Conservation (phyloP, 2,888 invertebrate genomes). For the Galeopsomyia nigrocyanea region DNA sequence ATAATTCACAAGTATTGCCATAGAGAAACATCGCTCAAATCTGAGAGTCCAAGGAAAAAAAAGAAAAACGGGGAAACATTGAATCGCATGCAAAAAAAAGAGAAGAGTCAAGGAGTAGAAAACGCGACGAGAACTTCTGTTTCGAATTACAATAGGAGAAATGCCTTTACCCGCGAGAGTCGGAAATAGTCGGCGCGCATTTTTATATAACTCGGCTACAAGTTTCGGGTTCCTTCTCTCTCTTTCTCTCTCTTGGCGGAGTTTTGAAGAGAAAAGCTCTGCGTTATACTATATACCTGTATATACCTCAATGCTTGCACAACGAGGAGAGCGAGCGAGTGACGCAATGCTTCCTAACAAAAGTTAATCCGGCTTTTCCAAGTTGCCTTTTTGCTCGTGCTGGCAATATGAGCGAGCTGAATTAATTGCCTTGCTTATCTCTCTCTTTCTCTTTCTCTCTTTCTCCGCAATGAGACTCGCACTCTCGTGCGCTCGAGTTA, state of each 20-base stretch:
- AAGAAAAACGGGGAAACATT: not conserved
- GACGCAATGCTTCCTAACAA: conserved; percentile 29
- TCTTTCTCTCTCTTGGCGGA: not conserved
- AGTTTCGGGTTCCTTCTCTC: conserved; percentile 11
- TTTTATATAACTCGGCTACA: conserved; percentile 33
- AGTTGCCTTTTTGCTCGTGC: conserved; percentile 19
- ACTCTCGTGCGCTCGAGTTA: conserved; percentile 8
- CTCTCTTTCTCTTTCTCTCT: not conserved
- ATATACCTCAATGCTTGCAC: too few species aligned
- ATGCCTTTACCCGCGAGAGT: not conserved
- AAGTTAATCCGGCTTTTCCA: conserved; percentile 41
- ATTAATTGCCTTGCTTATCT: conserved; percentile 41
- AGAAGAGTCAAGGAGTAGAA: not conserved
- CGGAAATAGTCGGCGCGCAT: conserved; percentile 16
- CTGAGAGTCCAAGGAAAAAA: not conserved
- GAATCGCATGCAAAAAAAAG: not conserved
- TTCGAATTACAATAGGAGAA: conserved; percentile 28
- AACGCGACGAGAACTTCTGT: conserved; percentile 15
- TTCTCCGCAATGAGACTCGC: conserved; percentile 38
- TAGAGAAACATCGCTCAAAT: too few species aligned
- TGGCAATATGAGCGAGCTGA: conserved; percentile 28
- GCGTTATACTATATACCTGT: too few species aligned
- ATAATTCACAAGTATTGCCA: too few species aligned
- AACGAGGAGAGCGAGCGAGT: not conserved
- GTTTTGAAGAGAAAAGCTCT: conserved; percentile 10